Base-by-base conservation (phyloP, 2,113 vertebrate genomes). In the Oryzias curvinotus region DNA sequence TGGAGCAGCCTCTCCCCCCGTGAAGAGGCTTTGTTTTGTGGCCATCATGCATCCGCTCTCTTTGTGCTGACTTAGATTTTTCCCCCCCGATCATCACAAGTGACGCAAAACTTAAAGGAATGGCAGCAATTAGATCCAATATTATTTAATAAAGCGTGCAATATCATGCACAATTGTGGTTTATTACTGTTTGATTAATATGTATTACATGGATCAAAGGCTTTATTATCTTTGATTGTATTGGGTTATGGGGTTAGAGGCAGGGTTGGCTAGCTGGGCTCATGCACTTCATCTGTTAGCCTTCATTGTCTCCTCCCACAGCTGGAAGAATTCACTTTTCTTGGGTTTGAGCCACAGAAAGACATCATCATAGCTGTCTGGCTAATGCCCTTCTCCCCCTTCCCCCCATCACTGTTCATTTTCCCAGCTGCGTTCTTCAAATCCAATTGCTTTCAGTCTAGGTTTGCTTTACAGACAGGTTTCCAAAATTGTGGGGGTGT, bases 21-120 rank as follows among this genome's bases (percentile, higher is more conserved):
- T 65, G 69, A 52, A 56, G 68, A 48, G 76, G 76, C 83, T 89
- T 88, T 88, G 87, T 90, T 89, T 82, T 88, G 76, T 80, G 83
- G 83, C 85, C 80, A 83, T 51, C 78, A 75, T 77, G 68, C 71
- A 84, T 82, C 83, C 84, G 64, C 59, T 75, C 70, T 85, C 89
- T 88, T 88, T 89, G 85, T 90, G 85, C 68, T 75, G 52, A 65
- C 14, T 78, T 83, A 45, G 68, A 49, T 58, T 82, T 64, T 62
- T 54, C 64, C 66, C 59, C 68, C 69, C 76, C 70, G 69, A 63
- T 68, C 64, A 74, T 49, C 68, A 56, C 16, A 63, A 16, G 5
- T 28, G 21, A 60, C 61, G 26, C 57, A 13, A 49, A 76, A 78
- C 62, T 75, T 57, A 52, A 12, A n/a, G 17, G 47, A 68, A 51